Percentiles rank a stretch among this genome's conserved stretches.
Conservation (phyloP, 2,797 vertebrate species). For the Etheostoma perlongum region DNA sequence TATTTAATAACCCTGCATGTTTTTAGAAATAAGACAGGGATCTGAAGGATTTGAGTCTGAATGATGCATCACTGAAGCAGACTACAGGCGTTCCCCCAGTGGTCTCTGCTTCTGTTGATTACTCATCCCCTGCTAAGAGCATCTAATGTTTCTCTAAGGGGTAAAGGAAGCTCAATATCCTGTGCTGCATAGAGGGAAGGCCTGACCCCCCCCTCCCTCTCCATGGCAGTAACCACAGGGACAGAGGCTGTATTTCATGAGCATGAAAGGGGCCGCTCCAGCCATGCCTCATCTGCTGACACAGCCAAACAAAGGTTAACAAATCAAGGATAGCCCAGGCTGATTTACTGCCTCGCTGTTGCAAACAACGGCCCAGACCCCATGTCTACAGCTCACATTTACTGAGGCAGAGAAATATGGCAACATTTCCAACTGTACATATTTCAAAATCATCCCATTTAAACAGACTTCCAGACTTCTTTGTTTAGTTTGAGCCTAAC, state of each 20-base stretch:
- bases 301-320: constrained; percentile 84
- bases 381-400: constrained; percentile 50
- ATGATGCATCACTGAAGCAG: constrained; percentile 26
- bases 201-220: constrained; percentile 1
- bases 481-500: constrained; percentile 11
- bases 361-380: constrained; percentile 61
- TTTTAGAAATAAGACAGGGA: constrained; percentile 54
- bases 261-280: constrained; percentile 66
- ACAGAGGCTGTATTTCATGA: constrained; percentile 72
- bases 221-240: constrained; percentile 51
- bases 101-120: constrained; percentile 48
- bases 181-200: constrained; percentile 49
- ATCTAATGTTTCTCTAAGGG: constrained; percentile 67
- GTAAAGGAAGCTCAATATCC: constrained; percentile 78
- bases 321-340: constrained; percentile 73
- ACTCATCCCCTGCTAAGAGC: constrained; percentile 54
- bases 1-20: constrained; percentile 58
- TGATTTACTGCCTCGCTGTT: constrained; percentile 75
- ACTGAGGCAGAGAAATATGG: constrained; percentile 42
- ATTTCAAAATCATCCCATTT: constrained; percentile 42
- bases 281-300: constrained; percentile 79
- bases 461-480: constrained; percentile 11
- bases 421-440: constrained; percentile 28
- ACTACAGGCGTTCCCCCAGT: constrained; percentile 47
- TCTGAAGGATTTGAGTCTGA: constrained; percentile 45